Evolutionary conservation across 30 jellyfish, hydroid and myxozoan species (phyloP), one percentile per base, ranked within the genome.

Genomic region (Pelagia noctiluca): DNA sequence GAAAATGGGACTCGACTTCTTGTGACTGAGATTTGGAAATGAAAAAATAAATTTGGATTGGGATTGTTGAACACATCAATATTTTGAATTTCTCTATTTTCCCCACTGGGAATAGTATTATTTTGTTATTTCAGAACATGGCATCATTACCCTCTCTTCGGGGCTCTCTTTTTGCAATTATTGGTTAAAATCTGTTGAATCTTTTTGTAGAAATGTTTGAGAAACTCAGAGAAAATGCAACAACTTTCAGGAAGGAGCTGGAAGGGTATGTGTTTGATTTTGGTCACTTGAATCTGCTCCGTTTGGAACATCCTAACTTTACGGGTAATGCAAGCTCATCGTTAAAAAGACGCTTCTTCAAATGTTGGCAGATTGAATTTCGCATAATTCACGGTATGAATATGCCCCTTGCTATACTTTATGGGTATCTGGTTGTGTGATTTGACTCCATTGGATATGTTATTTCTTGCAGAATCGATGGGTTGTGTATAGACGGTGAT

Each of bases 401-500:
- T n/a, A n/a, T n/a, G n/a, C n/a, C n/a, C n/a, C n/a, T n/a, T n/a
- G n/a, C n/a, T n/a, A n/a, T n/a, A n/a, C n/a, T n/a, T n/a, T n/a
- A n/a, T n/a, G n/a, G 16, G 16, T 10, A 47, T 19, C 61, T 10
- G 19, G 16, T 47, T 19, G 19, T 10, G 11, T 47, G 19, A 8
- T 47, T 11, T 47, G 11, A 8, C 19, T 19, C 61, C 19, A 47
- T 19, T 47, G 19, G 19, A 11, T 10, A 47, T 19, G 16, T 47
- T 19, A 19, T 19, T 47, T 47, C 19, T 70, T 66, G 33, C 70
- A 93, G 99, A 24, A 82, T 84, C n/a, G 49, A 65, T 53, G 96
- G 95, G 16, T 68, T 94, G 16, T 66, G 73, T 25, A 76, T 94
- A 7, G 92, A 68, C 30, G 99, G 99, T 2, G 99, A 68, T 25